Evolutionary conservation across 2,113 vertebrate genomes (phyloP).

Genomic region (Coreoperca whiteheadi): DNA sequence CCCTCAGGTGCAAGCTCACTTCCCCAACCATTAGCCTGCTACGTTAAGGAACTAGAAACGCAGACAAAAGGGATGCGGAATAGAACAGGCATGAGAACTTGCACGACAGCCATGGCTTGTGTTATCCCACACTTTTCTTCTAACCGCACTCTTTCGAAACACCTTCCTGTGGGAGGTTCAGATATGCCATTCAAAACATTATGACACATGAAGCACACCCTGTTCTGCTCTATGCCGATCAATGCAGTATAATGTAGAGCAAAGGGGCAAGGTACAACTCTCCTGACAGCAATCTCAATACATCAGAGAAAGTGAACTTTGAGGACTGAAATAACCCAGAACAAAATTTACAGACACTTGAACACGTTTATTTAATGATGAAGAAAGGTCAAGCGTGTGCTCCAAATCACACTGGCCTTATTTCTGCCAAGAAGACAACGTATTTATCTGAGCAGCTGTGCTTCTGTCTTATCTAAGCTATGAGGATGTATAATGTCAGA

Average conservation of each 20-base stretch:
- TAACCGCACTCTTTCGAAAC: slow-evolving; percentile 57
- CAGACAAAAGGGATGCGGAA: neutral
- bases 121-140: slow-evolving; percentile 44
- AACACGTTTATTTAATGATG: slow-evolving; percentile 33
- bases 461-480: slow-evolving; percentile 53
- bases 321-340: slow-evolving; percentile 19
- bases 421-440: slow-evolving; percentile 15
- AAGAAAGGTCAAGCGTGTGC: slow-evolving; percentile 19
- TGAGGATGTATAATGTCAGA: slow-evolving; percentile 60
- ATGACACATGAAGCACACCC: slow-evolving; percentile 47
- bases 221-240: neutral
- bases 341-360: slow-evolving; percentile 12
- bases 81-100: slow-evolving; percentile 29
- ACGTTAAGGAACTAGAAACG: neutral
- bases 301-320: slow-evolving; percentile 14
- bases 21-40: neutral
- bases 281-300: slow-evolving; percentile 6
- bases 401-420: neutral
- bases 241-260: neutral
- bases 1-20: neutral
- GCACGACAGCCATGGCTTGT: slow-evolving; percentile 39
- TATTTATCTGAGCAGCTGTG: slow-evolving; percentile 11
- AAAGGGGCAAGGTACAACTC: slow-evolving; percentile 4
- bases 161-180: slow-evolving; percentile 55
- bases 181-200: slow-evolving; percentile 60